These are phyloP conservation scores for Meriones psammophilus DNA, from an alignment of 2,797 vertebrate species.

Conservation along the genomic window DNA sequence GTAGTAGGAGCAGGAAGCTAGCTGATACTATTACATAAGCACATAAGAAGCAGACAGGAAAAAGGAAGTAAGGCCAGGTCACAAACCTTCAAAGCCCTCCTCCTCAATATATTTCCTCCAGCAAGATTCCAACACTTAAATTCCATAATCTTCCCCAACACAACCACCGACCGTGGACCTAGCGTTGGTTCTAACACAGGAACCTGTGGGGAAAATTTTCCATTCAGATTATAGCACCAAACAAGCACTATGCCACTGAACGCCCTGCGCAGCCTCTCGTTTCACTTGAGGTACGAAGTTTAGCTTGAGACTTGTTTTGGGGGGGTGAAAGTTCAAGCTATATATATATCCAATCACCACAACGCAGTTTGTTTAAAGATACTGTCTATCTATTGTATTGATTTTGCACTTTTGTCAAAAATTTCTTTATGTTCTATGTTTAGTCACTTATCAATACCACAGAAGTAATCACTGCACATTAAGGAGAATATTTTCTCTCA, in stretches of 20 bases:
- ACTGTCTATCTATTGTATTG: background rate
- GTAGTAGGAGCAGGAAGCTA: background rate
- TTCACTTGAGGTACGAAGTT: conserved; percentile 34
- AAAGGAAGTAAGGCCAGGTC: background rate
- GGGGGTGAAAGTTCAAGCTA: background rate
- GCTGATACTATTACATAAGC: background rate
- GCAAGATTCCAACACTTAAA: too few relatives aligned
- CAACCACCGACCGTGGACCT: background rate
- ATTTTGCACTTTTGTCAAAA: background rate
- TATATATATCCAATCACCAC: background rate
- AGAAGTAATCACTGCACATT: background rate
- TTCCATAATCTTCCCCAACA: too few relatives aligned
- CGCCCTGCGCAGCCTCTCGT: background rate
- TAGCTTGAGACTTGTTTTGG: background rate
- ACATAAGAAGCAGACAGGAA: background rate
- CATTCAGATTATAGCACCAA: background rate
- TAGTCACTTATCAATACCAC: background rate
- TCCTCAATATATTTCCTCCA: too few relatives aligned
- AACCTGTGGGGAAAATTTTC: too few relatives aligned
- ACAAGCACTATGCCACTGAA: too few relatives aligned
- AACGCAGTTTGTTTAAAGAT: conserved; percentile 21
- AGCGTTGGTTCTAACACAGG: background rate
- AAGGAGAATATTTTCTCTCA: background rate
- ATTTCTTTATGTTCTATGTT: background rate
- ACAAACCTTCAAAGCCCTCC: background rate